Percentiles rank a stretch among this genome's conserved stretches.
These are phyloP conservation scores for Paragorgia papillata DNA, from an alignment of 92 coral and sea anemone genomes.

Conservation along the genomic window DNA sequence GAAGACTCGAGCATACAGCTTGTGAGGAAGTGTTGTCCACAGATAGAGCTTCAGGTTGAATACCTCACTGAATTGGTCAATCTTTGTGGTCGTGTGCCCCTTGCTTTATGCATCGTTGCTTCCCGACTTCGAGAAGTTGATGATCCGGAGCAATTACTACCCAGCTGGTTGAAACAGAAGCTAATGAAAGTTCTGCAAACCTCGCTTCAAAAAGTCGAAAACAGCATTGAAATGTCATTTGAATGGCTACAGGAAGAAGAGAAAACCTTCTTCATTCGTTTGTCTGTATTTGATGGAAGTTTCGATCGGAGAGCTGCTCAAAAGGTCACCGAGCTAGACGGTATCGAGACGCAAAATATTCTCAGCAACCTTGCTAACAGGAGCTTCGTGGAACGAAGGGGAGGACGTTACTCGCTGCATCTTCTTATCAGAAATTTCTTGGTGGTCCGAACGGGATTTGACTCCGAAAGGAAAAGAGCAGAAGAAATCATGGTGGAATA, in stretches of 20 bases:
- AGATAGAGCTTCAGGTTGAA: background rate
- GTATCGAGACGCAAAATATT: no score
- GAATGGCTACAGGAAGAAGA: conserved; percentile 2
- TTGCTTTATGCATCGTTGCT: conserved; percentile 53
- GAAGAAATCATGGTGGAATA: no score
- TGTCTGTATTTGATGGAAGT: conserved; percentile 48
- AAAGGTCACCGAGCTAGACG: no score
- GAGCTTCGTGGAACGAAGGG: no score
- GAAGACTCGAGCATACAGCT: no score
- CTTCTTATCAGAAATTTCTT: no score
- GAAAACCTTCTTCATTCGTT: conserved; percentile 9
- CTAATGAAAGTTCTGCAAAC: conserved; percentile 38
- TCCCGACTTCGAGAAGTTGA: conserved; percentile 35
- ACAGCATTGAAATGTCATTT: conserved; percentile 40
- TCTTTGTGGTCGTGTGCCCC: conserved; percentile 49
- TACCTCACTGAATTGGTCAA: conserved; percentile 12
- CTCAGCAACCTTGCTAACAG: no score
- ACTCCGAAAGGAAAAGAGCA: no score
- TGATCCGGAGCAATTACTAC: conserved; percentile 26
- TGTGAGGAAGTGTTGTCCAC: no score
- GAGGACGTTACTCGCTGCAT: no score
- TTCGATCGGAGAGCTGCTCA: conserved; percentile 51
- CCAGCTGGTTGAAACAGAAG: conserved; percentile 20
- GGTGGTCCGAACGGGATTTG: no score
- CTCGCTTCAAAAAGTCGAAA: conserved; percentile 18